Conservation (phyloP, 2,113 vertebrate species). For the Microtus montanus region DNA sequence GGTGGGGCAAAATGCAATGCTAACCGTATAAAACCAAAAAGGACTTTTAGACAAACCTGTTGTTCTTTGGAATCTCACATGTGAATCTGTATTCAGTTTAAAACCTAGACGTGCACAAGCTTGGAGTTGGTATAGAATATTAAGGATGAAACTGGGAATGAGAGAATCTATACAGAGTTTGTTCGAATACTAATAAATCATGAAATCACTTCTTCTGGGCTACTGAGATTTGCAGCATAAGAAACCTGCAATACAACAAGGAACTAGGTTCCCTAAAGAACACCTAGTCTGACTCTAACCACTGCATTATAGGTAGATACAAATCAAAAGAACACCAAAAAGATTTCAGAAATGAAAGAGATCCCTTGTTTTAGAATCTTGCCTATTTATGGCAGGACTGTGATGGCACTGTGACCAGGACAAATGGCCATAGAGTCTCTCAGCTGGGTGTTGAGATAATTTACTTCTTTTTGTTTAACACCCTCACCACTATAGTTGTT, state of each 20-base stretch:
- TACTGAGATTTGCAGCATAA: constrained; percentile 52
- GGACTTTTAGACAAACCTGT: not conserved
- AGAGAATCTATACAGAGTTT: constrained; percentile 72
- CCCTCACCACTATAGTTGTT: not conserved
- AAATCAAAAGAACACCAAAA: not conserved
- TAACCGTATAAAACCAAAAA: constrained; percentile 46
- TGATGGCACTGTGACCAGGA: not conserved
- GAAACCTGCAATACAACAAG: constrained; percentile 66
- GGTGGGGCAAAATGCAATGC: constrained; percentile 44
- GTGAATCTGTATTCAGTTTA: constrained; percentile 54
- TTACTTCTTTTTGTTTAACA: not conserved
- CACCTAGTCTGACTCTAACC: constrained; percentile 33
- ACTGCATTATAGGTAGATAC: constrained; percentile 29
- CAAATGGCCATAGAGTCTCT: not conserved
- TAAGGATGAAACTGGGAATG: constrained; percentile 50
- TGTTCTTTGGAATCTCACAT: constrained; percentile 45
- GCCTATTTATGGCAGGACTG: not conserved
- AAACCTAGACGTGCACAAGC: constrained; percentile 57
- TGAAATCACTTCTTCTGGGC: constrained; percentile 69
- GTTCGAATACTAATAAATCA: constrained; percentile 81
- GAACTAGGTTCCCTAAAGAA: not conserved
- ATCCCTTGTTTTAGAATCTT: constrained; percentile 19
- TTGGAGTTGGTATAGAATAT: constrained; percentile 62
- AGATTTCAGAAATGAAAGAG: not conserved
- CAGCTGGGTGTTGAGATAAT: constrained; percentile 56